These are phyloP conservation scores for Platycnemis pennipes DNA, from an alignment of 2,888 invertebrate genomes.

Conservation along the genomic window DNA sequence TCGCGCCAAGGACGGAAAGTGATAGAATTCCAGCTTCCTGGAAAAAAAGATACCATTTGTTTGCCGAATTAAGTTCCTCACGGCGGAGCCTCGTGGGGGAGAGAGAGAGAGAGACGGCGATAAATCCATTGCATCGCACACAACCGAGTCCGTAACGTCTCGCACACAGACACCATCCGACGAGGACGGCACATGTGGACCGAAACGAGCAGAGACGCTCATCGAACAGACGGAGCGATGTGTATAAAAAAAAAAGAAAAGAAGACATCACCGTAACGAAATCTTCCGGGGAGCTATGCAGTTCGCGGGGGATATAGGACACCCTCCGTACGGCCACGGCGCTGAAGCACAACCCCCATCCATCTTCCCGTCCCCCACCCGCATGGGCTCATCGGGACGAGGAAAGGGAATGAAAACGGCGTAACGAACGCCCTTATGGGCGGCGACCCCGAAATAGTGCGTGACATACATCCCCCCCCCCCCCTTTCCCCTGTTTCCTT, in stretches of 20 bases:
- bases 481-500: background rate
- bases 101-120: no score
- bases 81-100: background rate
- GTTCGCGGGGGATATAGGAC: background rate
- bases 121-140: background rate
- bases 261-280: background rate
- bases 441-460: slow-evolving; percentile 54
- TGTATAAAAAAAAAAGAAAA: no score
- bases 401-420: background rate
- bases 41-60: background rate
- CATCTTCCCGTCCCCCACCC: slow-evolving; percentile 20
- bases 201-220: background rate
- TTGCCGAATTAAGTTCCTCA: background rate
- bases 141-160: background rate
- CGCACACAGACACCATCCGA: background rate
- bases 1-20: background rate
- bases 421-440: slow-evolving; percentile 25
- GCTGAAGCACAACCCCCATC: background rate
- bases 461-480: slow-evolving; percentile 36
- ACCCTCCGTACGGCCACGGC: background rate
- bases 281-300: background rate
- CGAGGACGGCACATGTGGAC: background rate
- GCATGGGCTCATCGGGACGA: background rate
- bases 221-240: background rate
- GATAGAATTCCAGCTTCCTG: no score